Conservation (phyloP, 1,140 invertebrate species). For the Epicauta chinensis region DNA sequence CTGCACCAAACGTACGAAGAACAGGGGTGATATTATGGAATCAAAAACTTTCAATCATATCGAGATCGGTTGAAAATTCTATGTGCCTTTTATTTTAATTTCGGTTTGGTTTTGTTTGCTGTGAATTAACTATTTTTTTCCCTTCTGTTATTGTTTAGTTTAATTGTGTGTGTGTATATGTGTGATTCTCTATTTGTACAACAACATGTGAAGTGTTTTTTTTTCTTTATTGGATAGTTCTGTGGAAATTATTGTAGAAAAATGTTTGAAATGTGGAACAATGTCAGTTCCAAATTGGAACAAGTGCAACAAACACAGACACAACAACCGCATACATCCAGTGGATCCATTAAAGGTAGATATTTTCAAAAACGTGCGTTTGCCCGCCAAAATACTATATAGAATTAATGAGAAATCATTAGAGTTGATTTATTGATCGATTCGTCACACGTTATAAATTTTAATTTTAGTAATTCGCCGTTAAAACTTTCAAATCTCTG, state of each 20-base stretch:
- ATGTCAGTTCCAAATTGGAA: slow-evolving; percentile 73
- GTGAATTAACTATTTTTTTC: slow-evolving; percentile 5
- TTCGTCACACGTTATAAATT: no score
- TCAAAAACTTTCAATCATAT: slow-evolving; percentile 22
- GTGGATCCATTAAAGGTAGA: slow-evolving; percentile 81
- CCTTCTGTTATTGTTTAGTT: slow-evolving; percentile 5
- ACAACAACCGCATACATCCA: slow-evolving; percentile 68
- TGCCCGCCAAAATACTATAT: no score
- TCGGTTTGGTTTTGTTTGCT: slow-evolving; percentile 1
- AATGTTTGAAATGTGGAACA: slow-evolving; percentile 85
- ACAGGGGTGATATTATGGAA: slow-evolving; percentile 33
- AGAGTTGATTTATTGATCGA: no score
- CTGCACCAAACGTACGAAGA: slow-evolving; percentile 39
- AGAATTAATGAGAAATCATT: no score
- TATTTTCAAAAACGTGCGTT: slow-evolving; percentile 18
- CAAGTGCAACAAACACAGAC: slow-evolving; percentile 58
- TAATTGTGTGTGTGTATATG: not conserved
- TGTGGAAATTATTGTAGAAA: slow-evolving; percentile 49
- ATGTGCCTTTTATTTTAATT: slow-evolving; percentile 3
- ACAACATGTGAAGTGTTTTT: not conserved
- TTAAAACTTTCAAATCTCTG: no score
- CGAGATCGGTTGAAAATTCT: slow-evolving; percentile 22
- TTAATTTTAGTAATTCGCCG: no score
- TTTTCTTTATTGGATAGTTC: no score
- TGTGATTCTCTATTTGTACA: not conserved